These are phyloP conservation scores for Chesias legatella DNA, from an alignment of 2,888 invertebrate species.

Conservation along the genomic window DNA sequence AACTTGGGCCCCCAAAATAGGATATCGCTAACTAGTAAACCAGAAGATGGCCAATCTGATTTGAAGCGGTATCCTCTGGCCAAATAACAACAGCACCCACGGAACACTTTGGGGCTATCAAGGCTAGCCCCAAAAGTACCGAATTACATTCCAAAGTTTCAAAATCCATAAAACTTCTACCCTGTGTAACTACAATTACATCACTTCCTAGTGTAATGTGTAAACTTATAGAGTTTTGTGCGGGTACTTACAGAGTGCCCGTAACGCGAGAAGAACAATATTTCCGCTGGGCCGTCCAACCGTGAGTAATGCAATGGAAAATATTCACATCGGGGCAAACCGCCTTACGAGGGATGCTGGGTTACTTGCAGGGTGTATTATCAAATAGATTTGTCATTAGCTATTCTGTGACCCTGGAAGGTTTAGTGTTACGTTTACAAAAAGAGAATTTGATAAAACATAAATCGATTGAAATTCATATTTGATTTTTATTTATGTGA, in stretches of 20 bases:
- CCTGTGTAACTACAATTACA: slow-evolving; percentile 17
- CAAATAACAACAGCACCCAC: too few species aligned
- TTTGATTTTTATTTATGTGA: too few species aligned
- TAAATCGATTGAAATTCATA: too few species aligned
- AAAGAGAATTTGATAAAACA: too few species aligned
- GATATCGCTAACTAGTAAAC: too few species aligned
- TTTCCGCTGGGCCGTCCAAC: slow-evolving; percentile 74
- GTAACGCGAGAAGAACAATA: slow-evolving; percentile 71
- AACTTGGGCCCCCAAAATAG: too few species aligned
- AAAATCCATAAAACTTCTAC: slow-evolving; percentile 11
- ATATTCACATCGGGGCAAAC: slow-evolving; percentile 75
- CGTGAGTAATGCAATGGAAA: slow-evolving; percentile 78
- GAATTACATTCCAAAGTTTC: slow-evolving; percentile 2
- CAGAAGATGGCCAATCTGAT: too few species aligned
- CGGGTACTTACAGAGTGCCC: slow-evolving; percentile 56
- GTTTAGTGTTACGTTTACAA: too few species aligned
- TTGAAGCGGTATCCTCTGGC: too few species aligned
- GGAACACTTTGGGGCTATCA: too few species aligned
- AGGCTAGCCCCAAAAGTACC: too few species aligned
- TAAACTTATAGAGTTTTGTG: slow-evolving; percentile 19
- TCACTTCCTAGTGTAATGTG: slow-evolving; percentile 17
- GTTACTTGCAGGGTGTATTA: slow-evolving; percentile 11
- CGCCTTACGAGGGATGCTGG: slow-evolving; percentile 42
- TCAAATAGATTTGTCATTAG: slow-evolving; percentile 6
- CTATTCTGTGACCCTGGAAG: too few species aligned